Percentiles rank a stretch among this genome's conserved stretches.
phyloP scores from a whole-genome alignment of 37 sponge, comb jelly and placozoan genomes.

The Mnemiopsis leidyi region DNA sequence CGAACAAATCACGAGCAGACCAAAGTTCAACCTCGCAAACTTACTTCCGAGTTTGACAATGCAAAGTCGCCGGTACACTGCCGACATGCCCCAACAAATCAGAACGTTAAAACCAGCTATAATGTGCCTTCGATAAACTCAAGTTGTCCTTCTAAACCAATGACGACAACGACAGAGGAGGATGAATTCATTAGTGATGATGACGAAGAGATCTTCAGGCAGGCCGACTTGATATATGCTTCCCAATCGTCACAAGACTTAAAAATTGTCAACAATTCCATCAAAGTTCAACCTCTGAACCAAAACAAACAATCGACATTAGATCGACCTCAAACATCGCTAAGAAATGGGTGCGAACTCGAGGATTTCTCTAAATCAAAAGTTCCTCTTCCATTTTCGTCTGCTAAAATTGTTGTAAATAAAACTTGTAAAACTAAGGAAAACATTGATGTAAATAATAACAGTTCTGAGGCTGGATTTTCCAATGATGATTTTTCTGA shows the following conservation, averaged over 20 bases:
- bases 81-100: not conserved
- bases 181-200: constrained; percentile 14
- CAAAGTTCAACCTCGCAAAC: not conserved
- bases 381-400: too few relatives aligned
- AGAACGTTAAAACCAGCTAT: not conserved
- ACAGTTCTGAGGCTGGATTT: too few relatives aligned
- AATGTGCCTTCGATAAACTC: not conserved
- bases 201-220: not conserved
- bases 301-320: too few relatives aligned
- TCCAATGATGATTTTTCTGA: not conserved
- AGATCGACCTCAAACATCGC: too few relatives aligned
- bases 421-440: too few relatives aligned
- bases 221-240: not conserved
- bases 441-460: too few relatives aligned
- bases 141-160: not conserved
- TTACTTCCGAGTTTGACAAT: constrained; percentile 5
- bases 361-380: too few relatives aligned
- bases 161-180: not conserved
- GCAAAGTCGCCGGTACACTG: not conserved
- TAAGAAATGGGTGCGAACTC: too few relatives aligned
- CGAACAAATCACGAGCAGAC: not conserved
- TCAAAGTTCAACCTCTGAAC: not conserved
- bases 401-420: too few relatives aligned
- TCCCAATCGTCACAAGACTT: not conserved
- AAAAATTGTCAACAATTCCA: not conserved